Conservation (phyloP, 2,888 invertebrate species). For the Rhamphomyia laevipes region DNA sequence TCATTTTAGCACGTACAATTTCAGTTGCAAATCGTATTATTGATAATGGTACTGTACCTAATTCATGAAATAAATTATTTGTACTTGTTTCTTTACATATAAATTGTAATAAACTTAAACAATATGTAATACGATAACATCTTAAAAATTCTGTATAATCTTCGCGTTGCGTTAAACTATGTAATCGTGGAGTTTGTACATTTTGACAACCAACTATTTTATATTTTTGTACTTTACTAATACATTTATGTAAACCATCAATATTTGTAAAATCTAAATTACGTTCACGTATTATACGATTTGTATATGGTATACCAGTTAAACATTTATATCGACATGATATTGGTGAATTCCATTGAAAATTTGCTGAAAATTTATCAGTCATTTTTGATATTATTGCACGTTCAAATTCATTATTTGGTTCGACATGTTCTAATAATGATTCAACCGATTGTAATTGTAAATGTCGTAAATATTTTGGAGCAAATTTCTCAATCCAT, state of each 20-base stretch:
- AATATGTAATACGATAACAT: slow-evolving; percentile 70
- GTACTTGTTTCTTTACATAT: no score
- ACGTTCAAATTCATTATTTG: slow-evolving; percentile 32
- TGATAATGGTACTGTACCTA: slow-evolving; percentile 44
- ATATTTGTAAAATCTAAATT: slow-evolving; percentile 40
- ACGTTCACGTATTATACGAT: slow-evolving; percentile 26
- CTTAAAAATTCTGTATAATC: slow-evolving; percentile 27
- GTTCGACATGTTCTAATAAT: slow-evolving; percentile 25
- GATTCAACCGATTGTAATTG: slow-evolving; percentile 26
- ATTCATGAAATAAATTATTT: neutral
- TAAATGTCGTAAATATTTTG: slow-evolving; percentile 24
- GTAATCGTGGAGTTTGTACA: slow-evolving; percentile 58
- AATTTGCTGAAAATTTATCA: slow-evolving; percentile 50
- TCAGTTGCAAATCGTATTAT: slow-evolving; percentile 57
- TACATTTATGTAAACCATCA: slow-evolving; percentile 36
- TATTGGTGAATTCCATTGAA: slow-evolving; percentile 51
- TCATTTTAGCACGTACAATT: slow-evolving; percentile 47
- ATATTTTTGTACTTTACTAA: slow-evolving; percentile 30
- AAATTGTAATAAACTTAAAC: slow-evolving; percentile 50
- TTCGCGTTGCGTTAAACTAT: slow-evolving; percentile 24
- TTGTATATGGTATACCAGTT: slow-evolving; percentile 21
- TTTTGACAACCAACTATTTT: slow-evolving; percentile 25
- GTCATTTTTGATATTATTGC: slow-evolving; percentile 49
- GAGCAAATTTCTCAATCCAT: slow-evolving; percentile 56
- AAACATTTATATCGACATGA: no score